Evolutionary conservation across 2,113 vertebrate species (phyloP).

Genomic region (Catagonus wagneri): DNA sequence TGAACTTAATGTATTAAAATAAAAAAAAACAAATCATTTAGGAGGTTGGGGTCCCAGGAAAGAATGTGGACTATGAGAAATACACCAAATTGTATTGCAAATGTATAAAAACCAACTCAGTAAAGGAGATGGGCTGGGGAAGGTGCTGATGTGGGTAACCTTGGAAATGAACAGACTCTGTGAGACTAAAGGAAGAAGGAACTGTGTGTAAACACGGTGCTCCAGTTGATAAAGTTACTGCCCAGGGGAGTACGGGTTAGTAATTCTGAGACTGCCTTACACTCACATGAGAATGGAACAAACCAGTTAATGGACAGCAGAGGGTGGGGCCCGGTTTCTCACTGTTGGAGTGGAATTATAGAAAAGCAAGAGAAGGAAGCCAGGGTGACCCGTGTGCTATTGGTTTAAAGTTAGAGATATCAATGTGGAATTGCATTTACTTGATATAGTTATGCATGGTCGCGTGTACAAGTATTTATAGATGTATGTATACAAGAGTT

Average conservation of each 20-base stretch:
- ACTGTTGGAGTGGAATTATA: neutral
- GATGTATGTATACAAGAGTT: neutral
- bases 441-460: neutral
- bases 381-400: no score
- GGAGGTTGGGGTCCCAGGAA: neutral
- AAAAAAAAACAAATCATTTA: neutral
- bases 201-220: accelerated
- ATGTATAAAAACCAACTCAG: neutral
- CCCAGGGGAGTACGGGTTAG: no score
- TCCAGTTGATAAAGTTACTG: accelerated
- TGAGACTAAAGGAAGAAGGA: neutral
- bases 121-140: neutral
- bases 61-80: neutral
- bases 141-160: neutral
- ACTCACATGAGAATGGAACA: no score
- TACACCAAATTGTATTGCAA: no score
- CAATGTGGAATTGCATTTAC: neutral
- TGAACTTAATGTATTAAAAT: neutral
- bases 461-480: no score
- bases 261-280: no score
- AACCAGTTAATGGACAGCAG: neutral
- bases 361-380: no score
- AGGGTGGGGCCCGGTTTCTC: neutral
- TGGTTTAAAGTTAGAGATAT: no score
- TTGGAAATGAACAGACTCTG: neutral